Percentiles rank a stretch among this genome's conserved stretches.
Evolutionary conservation across 2,888 invertebrate species (phyloP).

Genomic region (Trichogramma dendrolimi): DNA sequence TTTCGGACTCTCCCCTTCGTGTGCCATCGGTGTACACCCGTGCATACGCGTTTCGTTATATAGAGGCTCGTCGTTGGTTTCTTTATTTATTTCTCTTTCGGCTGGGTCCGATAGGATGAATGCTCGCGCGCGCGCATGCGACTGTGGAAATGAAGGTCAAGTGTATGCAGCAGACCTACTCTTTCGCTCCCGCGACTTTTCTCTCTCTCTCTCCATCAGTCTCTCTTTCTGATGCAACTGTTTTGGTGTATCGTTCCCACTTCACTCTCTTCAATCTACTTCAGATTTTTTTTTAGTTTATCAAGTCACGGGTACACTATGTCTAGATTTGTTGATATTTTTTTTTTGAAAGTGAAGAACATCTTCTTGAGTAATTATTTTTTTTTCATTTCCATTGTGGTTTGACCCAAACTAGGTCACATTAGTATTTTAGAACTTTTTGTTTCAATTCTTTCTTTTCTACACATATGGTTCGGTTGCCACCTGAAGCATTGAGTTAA

Average conservation of each 20-base stretch:
- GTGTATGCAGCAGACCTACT: slow-evolving; percentile 36
- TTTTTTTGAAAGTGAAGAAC: no score
- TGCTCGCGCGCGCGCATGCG: slow-evolving; percentile 17
- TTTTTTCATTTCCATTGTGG: no score
- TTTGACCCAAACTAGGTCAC: no score
- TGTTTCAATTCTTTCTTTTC: no score
- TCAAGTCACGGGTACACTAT: slow-evolving; percentile 23
- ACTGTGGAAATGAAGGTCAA: slow-evolving; percentile 45
- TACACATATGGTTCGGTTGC: no score
- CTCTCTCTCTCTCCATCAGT: neutral
- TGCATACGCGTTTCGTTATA: no score
- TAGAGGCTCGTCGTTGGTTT: no score
- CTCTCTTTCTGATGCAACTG: slow-evolving; percentile 16
- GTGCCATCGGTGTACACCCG: slow-evolving; percentile 33
- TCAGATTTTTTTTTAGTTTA: slow-evolving; percentile 20
- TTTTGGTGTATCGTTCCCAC: slow-evolving; percentile 9
- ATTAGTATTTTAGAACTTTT: no score
- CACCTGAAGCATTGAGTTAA: no score
- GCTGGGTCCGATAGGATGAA: slow-evolving; percentile 11
- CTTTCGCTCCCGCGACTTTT: slow-evolving; percentile 14
- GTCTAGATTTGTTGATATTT: slow-evolving; percentile 15
- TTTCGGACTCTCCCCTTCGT: slow-evolving; percentile 16
- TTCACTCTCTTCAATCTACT: slow-evolving; percentile 16
- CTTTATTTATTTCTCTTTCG: neutral
- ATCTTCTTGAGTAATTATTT: no score